Evolutionary conservation across 53 echinoderm and acorn worm genomes (phyloP).

Genomic region (Stichopus horrens): DNA sequence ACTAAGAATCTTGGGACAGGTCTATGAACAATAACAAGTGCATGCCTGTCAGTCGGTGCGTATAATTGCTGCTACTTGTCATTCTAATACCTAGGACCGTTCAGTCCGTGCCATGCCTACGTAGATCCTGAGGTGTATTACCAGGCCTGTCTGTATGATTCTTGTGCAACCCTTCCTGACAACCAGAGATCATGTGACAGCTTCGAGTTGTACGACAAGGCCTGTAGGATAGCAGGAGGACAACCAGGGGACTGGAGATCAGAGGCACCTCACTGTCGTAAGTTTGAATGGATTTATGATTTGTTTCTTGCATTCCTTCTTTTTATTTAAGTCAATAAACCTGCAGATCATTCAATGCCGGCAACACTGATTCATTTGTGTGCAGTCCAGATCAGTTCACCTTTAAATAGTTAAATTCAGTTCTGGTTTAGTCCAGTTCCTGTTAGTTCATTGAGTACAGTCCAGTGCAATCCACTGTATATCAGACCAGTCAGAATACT

Average conservation of each 20-base stretch:
- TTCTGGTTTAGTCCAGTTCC: too few relatives aligned
- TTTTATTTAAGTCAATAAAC: too few relatives aligned
- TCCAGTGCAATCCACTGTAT: too few relatives aligned
- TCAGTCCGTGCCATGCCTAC: conserved; percentile 57
- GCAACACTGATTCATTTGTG: too few relatives aligned
- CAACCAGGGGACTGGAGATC: conserved; percentile 57
- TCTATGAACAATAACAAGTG: not conserved
- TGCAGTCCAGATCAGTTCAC: too few relatives aligned
- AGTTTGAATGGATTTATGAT: not conserved
- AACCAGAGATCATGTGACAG: conserved; percentile 35
- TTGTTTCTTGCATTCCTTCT: too few relatives aligned
- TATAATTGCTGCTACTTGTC: not conserved
- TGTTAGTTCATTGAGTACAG: too few relatives aligned
- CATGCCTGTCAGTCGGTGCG: not conserved
- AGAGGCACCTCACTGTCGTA: conserved; percentile 28
- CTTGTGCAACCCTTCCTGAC: conserved; percentile 50
- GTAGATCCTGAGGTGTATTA: conserved; percentile 62
- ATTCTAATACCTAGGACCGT: conserved; percentile 50
- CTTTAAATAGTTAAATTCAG: too few relatives aligned
- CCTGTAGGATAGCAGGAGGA: conserved; percentile 56
- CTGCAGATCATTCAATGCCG: too few relatives aligned
- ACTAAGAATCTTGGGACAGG: too few relatives aligned
- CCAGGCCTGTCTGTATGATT: conserved; percentile 64
- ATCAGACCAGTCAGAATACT: too few relatives aligned
- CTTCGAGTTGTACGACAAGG: conserved; percentile 56